Evolutionary conservation across 64 coral and sea anemone genomes (phyloP), one percentile per base, ranked within the genome.

Genomic region (Cladopsammia gracilis): DNA sequence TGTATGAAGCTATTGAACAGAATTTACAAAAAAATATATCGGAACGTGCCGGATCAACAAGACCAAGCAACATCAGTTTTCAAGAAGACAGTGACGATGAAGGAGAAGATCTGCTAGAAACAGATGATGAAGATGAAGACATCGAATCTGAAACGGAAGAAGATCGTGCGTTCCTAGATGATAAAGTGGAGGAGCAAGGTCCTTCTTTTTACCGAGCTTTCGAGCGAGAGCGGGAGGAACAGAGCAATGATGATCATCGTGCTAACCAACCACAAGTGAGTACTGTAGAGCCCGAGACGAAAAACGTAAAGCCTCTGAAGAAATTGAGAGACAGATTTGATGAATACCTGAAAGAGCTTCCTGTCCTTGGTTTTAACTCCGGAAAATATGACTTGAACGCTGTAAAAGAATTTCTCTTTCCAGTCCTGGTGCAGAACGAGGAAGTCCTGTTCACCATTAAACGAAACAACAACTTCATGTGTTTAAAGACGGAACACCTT

Each of bases 131-230:
- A 20, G 68, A 88, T 16, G 93, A 94, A 59, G 80, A 88, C 10
- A 88, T 93, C 18, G 70, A 88, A 20, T 88, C 61, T 58, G 76
- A 92, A 52, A 93, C 69, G 8, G 91, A 93, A 87, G 72, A 87
- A 78, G 83, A 94, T 74, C 76, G 77, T 1, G 77, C 64, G 0
- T 94, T 94, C 76, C 0, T 94, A 23, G 69, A 94, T 58, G 79
- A 94, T 58, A 62, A 88, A 54, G 9, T 60, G 50, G 74, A 69
- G 13, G 62, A 93, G 79, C 49, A 93, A 13, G 83, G 45, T 26
- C 64, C 26, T 9, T 78, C 64, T 19, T 93, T 93, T 71, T 93
- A 88, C 74, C 20, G 84, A 72, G 59, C 73, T 8, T 71, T 88
- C 0, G 43, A 93, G 14, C 83, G 26, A 5, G 62, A 93, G 12